A percentile compares a stretch with the other conserved stretches of the same genome.
Evolutionary conservation across 2,113 vertebrate species (phyloP).

Genomic region (Corythornis madagascariensis): DNA sequence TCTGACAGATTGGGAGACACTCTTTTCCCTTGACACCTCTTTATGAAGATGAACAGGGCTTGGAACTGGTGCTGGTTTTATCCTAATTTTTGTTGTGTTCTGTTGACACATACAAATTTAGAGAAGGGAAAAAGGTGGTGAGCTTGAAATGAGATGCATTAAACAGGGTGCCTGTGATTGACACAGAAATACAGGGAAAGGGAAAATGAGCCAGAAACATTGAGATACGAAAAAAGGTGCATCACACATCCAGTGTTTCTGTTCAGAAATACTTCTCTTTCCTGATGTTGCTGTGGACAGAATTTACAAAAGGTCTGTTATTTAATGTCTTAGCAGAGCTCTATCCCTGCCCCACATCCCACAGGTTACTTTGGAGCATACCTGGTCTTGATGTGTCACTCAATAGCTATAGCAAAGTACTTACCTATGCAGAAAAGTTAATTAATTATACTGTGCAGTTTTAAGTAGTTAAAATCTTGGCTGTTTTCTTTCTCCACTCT

Average conservation of each 20-base stretch:
- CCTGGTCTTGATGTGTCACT: background rate
- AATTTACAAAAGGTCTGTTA: background rate
- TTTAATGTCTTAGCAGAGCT: background rate
- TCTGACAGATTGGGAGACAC: background rate
- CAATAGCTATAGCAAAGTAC: background rate
- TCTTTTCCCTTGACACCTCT: conserved; percentile 3
- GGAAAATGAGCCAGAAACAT: background rate
- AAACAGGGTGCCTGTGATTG: background rate
- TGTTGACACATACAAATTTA: conserved; percentile 20
- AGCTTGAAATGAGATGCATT: background rate
- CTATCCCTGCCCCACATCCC: background rate
- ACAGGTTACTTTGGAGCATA: background rate
- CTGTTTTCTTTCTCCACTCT: background rate
- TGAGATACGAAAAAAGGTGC: background rate
- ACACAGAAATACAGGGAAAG: background rate
- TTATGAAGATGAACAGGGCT: background rate
- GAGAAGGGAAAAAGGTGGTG: conserved; percentile 30
- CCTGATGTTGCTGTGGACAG: background rate
- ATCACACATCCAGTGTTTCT: background rate
- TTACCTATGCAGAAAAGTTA: background rate
- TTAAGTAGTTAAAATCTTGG: background rate
- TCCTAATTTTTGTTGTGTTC: conserved; percentile 26
- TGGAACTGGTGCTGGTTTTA: conserved; percentile 8
- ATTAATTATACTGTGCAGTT: background rate
- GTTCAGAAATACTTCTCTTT: background rate